phyloP scores from a whole-genome alignment of 2,113 vertebrate species.

The Pristiophorus japonicus region DNA sequence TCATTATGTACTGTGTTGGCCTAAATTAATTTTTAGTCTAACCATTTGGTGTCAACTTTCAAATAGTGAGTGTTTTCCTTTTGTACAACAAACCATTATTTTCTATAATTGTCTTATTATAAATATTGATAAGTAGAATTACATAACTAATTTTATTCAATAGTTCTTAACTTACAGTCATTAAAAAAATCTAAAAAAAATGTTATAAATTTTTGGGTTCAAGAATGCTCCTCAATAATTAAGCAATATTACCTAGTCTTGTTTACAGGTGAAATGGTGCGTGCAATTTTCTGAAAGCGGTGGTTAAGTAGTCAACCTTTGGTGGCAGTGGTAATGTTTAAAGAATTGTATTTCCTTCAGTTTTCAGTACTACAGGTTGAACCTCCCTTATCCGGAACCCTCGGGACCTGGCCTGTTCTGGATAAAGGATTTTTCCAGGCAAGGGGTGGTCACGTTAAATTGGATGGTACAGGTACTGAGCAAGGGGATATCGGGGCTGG shows the following conservation, averaged over 20 bases:
- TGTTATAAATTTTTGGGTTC: not conserved
- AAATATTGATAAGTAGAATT: not conserved
- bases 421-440: too few relatives aligned
- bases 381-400: too few relatives aligned
- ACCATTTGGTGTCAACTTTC: not conserved
- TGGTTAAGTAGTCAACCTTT: not conserved
- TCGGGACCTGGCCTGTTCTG: too few relatives aligned
- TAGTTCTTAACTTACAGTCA: not conserved
- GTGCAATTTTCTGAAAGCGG: not conserved
- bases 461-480: too few relatives aligned
- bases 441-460: too few relatives aligned
- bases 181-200: not conserved
- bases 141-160: not conserved
- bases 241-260: not conserved
- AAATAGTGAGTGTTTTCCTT: not conserved
- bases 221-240: conserved; percentile 18
- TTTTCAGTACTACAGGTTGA: not conserved
- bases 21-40: not conserved
- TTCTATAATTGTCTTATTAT: conserved; percentile 3
- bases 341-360: not conserved
- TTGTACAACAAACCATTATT: not conserved
- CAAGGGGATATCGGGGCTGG: too few relatives aligned
- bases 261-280: not conserved
- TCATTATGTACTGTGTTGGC: not conserved
- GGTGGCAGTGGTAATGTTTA: not conserved